These are phyloP conservation scores for Geopemphigus sp. DNA, from an alignment of 1,140 invertebrate genomes.

Conservation along the genomic window DNA sequence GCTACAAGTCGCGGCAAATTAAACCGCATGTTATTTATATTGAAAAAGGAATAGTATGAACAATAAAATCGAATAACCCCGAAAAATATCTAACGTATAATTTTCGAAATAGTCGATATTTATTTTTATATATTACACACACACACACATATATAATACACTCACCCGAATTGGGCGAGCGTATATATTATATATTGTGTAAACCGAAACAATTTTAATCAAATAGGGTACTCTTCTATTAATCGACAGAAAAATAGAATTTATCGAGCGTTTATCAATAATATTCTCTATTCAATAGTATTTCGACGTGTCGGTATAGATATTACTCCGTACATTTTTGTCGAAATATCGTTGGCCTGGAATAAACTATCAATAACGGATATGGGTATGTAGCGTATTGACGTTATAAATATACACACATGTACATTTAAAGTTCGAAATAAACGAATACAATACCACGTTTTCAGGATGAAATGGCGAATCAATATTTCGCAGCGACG, in stretches of 20 bases:
- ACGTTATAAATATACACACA: background rate
- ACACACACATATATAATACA: no score
- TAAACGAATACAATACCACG: background rate
- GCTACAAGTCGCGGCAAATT: background rate
- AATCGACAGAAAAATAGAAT: no score
- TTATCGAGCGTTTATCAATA: background rate
- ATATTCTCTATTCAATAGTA: background rate
- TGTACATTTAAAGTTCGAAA: background rate
- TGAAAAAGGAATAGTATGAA: no score
- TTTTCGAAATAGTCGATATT: no score
- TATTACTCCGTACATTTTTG: background rate
- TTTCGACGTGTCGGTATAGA: no score
- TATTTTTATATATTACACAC: no score
- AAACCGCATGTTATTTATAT: background rate
- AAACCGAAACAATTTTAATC: no score
- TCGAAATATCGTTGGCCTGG: background rate
- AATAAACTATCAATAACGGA: background rate
- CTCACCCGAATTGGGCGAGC: no score
- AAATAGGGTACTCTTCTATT: no score
- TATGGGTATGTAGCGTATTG: background rate
- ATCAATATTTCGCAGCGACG: constrained; percentile 8
- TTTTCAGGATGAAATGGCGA: background rate
- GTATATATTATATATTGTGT: no score
- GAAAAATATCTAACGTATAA: no score
- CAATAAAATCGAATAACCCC: no score